A percentile compares a stretch with the other conserved stretches of the same genome.
These are phyloP conservation scores for Asarcornis scutulata DNA, from an alignment of 2,113 vertebrate species.

Conservation along the genomic window DNA sequence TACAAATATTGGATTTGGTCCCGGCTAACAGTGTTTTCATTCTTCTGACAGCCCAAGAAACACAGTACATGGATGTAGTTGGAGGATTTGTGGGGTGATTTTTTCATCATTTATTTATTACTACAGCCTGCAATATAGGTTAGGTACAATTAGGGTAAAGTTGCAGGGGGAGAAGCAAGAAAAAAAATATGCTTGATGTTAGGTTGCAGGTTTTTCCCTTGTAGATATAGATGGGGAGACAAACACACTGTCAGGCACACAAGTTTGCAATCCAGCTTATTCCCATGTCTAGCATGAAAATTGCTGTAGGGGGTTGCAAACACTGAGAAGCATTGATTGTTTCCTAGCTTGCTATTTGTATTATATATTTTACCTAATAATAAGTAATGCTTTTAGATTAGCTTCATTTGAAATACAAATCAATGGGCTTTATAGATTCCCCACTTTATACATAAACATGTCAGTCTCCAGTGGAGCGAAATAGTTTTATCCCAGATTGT, in stretches of 20 bases:
- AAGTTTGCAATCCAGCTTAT: not conserved
- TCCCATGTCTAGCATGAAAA: slow-evolving; percentile 12
- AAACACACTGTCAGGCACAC: not conserved
- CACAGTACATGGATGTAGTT: not conserved
- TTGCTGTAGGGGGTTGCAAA: not conserved
- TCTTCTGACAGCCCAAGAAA: not conserved
- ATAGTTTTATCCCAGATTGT: not conserved
- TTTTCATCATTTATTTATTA: not conserved
- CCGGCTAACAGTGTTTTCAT: not conserved
- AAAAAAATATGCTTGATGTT: not conserved
- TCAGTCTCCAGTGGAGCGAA: not conserved
- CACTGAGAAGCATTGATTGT: not conserved
- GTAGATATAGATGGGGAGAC: not conserved
- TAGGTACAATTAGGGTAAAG: not conserved
- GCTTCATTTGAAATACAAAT: not conserved
- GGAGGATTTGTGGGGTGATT: not conserved
- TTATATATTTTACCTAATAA: slow-evolving; percentile 50
- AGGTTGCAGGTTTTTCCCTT: not conserved
- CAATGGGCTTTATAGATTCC: slow-evolving; percentile 34
- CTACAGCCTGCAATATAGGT: not conserved
- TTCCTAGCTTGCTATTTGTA: not conserved
- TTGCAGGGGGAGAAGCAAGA: slow-evolving; percentile 9
- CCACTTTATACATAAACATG: not conserved
- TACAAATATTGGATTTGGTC: not conserved
- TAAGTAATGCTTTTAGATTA: slow-evolving; percentile 40